Base-by-base conservation (phyloP, 2,888 invertebrate genomes). In the Dolichomitus sp. region DNA sequence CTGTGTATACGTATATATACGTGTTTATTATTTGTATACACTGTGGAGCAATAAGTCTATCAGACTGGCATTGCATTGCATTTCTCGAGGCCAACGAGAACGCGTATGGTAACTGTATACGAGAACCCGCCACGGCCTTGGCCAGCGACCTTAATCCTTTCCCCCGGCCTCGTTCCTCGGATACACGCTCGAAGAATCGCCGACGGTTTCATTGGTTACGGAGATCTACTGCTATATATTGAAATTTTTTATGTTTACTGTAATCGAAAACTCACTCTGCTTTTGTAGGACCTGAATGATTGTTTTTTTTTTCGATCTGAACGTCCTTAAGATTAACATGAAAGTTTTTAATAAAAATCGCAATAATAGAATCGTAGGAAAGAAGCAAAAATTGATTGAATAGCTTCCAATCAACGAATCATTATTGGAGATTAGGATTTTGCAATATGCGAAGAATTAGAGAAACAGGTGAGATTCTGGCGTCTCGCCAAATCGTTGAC, bases 141-240 rank as follows among this genome's bases (percentile, higher is more conserved):
- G 85, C 63, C 82, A 84, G 82, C 87, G 88, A 87, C 87, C 87
- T 87, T 86, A 87, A 87, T 88, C 88, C 87, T 86, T 80, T 84
- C 84, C 86, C 85, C 87, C 87, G 84, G 83, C 88, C 87, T 84
- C 85, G 84, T 87, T 87, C 77, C 61, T 63, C 57, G 50, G 9
- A 23, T 57, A 75, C 37, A 27, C 7, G 48, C 33, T 72, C 33
- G 45, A 57, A 72, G 63, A 73, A 74, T 81, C 54, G 54, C 69
- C 57, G 45, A 61, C 14, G 42, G 72, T 68, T 42, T 72, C 50
- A 42, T 66, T 23, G 19, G 17, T 48, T 12, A 50, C 27, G 30
- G 59, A 50, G 17, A n/a, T 9, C 40, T 17, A 52, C 17, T 30
- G n/a, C 12, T 65, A 19, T 30, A 48, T 37, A 14, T 14, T 52